Conservation (phyloP, 2,113 vertebrate species). For the Carettochelys insculpta region DNA sequence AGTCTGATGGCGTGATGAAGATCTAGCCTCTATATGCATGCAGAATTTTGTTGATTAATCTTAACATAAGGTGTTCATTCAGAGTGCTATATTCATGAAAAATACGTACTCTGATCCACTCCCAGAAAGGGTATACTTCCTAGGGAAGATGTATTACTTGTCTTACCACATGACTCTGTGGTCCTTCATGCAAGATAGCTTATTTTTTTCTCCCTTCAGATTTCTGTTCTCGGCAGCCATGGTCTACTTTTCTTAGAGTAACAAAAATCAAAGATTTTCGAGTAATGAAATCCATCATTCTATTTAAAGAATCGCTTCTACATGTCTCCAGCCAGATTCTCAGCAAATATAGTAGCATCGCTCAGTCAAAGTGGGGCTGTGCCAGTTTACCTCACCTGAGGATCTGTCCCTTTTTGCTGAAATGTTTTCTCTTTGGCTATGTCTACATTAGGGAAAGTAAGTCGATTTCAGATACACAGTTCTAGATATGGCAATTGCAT, state of each 20-base stretch:
- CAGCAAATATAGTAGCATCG: rapidly evolving
- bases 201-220: neutral
- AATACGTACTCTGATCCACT: rapidly evolving
- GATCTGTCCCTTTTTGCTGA: neutral
- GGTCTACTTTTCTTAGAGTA: constrained; percentile 12
- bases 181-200: neutral
- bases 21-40: constrained; percentile 49
- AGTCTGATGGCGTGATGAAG: constrained; percentile 30
- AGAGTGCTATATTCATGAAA: constrained; percentile 27
- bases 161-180: neutral
- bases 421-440: no score
- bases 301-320: neutral
- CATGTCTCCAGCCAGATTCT: neutral
- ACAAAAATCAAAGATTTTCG: neutral
- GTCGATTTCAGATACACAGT: no score
- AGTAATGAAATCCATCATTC: neutral
- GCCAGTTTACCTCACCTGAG: neutral
- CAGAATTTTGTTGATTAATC: constrained; percentile 60
- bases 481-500: no score
- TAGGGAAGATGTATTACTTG: neutral
- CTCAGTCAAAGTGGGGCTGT: rapidly evolving
- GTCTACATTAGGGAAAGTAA: no score
- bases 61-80: constrained; percentile 35
- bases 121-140: neutral
- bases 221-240: constrained; percentile 7